Conservation (phyloP, 2,113 vertebrate species). For the Melanotaenia duboulayi region DNA sequence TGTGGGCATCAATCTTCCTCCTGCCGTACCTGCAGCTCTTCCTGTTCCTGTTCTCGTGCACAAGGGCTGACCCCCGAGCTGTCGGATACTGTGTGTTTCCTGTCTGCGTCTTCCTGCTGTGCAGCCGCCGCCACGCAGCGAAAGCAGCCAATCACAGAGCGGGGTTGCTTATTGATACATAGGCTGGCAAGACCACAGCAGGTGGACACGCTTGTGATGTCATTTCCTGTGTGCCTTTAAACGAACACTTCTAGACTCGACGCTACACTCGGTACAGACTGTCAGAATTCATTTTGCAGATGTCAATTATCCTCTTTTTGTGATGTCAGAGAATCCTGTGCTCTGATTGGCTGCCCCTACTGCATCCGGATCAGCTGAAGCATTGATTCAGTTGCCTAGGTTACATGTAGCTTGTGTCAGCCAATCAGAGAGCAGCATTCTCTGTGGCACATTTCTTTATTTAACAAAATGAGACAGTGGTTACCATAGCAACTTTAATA, state of each 20-base stretch:
- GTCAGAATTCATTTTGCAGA: neutral
- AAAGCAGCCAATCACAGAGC: constrained; percentile 92
- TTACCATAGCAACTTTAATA: constrained; percentile 41
- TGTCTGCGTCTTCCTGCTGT: constrained; percentile 92
- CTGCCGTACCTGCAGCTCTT: constrained; percentile 97
- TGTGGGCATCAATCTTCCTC: constrained; percentile 92
- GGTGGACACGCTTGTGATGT: constrained; percentile 34
- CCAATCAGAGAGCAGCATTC: constrained; percentile 11
- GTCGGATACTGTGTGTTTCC: constrained; percentile 97
- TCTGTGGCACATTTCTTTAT: constrained; percentile 23
- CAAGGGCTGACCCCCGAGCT: constrained; percentile 92
- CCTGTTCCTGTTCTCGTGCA: constrained; percentile 98
- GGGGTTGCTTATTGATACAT: constrained; percentile 91
- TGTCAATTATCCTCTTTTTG: neutral
- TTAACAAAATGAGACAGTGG: constrained; percentile 17
- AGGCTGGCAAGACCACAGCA: constrained; percentile 8
- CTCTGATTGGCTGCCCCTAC: constrained; percentile 11
- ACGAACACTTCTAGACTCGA: neutral
- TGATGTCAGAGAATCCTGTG: neutral
- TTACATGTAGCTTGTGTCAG: neutral
- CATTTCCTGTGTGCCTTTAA: constrained; percentile 51
- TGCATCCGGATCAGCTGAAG: too few relatives aligned
- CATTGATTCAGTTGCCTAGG: constrained; percentile 5
- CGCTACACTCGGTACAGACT: neutral
- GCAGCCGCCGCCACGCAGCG: constrained; percentile 90